A percentile compares a stretch with the other conserved stretches of the same genome.
Conservation (phyloP, 2,113 vertebrate species). For the Columba livia region DNA sequence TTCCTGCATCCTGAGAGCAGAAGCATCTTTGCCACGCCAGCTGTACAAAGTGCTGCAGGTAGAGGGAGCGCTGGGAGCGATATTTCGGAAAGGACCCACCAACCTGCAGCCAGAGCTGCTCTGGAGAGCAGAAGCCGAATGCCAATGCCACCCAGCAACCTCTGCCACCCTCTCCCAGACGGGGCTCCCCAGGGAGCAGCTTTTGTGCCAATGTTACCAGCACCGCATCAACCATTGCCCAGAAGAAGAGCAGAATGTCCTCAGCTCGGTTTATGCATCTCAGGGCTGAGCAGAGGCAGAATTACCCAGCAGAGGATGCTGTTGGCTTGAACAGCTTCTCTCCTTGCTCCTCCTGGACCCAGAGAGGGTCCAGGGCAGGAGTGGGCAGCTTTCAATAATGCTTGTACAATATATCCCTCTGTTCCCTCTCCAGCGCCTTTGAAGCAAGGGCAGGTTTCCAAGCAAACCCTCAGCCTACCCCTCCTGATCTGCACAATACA, state of each 20-base stretch:
- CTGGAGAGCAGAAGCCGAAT: background rate
- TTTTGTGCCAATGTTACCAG: background rate
- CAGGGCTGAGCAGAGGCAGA: background rate
- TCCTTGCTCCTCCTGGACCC: background rate
- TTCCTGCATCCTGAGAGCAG: background rate
- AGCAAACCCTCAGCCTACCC: background rate
- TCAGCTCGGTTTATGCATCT: rapidly evolving
- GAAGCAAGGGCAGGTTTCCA: background rate
- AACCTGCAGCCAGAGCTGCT: background rate
- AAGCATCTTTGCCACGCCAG: background rate
- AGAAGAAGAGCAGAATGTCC: background rate
- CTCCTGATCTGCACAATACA: background rate
- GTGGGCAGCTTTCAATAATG: background rate
- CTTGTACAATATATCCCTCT: background rate
- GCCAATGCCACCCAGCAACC: background rate
- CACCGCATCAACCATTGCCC: background rate
- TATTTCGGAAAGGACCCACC: rapidly evolving
- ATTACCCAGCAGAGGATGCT: slow-evolving; percentile 14
- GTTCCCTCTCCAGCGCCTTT: background rate
- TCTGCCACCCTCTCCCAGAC: background rate
- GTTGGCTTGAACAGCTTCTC: background rate
- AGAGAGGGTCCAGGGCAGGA: background rate
- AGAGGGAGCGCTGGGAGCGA: background rate
- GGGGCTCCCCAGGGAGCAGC: background rate
- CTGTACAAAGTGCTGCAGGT: background rate